phyloP scores from a whole-genome alignment of 2,797 vertebrate species.

The Brotula barbata region DNA sequence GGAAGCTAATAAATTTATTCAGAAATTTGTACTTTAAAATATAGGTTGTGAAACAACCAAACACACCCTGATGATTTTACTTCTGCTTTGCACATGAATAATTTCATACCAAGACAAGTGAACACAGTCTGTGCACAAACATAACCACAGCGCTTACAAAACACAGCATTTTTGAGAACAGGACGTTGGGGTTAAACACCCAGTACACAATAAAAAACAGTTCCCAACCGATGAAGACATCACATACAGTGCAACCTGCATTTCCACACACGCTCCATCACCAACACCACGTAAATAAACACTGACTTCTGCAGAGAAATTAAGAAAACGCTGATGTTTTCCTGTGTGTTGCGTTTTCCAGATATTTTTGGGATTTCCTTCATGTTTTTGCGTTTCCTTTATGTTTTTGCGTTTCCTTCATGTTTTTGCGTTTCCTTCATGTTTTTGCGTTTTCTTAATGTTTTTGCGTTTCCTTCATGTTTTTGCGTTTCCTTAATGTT shows the following conservation, averaged over 20 bases:
- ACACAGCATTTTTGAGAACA: constrained; percentile 16
- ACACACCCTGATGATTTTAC: constrained; percentile 8
- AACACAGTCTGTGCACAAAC: constrained; percentile 1
- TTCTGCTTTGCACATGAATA: constrained; percentile 29
- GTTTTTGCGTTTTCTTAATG: too few relatives aligned
- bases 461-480: too few relatives aligned
- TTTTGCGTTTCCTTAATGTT: too few relatives aligned
- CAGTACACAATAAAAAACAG: constrained; percentile 8
- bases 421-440: too few relatives aligned
- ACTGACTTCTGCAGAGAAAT: constrained; percentile 37
- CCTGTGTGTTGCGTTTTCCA: too few relatives aligned
- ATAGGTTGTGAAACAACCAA: constrained; percentile 34
- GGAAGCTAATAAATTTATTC: neutral
- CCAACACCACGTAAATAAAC: constrained; percentile 27
- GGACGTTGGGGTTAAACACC: constrained; percentile 15
- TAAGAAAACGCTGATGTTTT: too few relatives aligned
- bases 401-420: too few relatives aligned
- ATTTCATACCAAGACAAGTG: neutral
- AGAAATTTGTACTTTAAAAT: neutral
- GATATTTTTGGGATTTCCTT: too few relatives aligned
- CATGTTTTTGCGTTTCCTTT: too few relatives aligned
- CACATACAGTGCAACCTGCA: constrained; percentile 18
- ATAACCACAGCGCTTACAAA: constrained; percentile 22
- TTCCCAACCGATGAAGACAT: constrained; percentile 30
- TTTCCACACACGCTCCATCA: constrained; percentile 36